Base-by-base conservation (phyloP, 2,888 invertebrate genomes). In the Cataglyphis altisquamis region DNA sequence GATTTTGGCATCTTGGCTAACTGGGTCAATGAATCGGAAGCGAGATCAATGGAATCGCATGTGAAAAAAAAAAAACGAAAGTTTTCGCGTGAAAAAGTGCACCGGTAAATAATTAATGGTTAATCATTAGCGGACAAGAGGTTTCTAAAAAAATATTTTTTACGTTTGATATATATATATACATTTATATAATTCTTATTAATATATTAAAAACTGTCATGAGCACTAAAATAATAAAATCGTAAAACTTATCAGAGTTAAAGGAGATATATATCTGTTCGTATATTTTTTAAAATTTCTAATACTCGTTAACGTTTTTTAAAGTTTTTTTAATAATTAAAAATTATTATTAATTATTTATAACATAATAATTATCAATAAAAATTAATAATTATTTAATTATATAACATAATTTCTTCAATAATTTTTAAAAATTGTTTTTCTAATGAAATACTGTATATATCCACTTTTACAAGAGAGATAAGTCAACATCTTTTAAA, bases 1-100 rank as follows among this genome's bases (percentile, higher is more conserved):
- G 66, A 77, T 77, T 77, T 77, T 66, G 64, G 75, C 75, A 52
- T 66, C 52, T 36, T 25, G 3, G 18, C 48, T 74, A 41, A 45
- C 55, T 64, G 36, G 25, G 52, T 39, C 75, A 62, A 32, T 75
- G 75, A 55, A 75, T 64, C 64, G 63, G 21, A 36, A 75, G 64
- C 39, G 10, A 55, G 64, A 66, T 64, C 75, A n/a, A 66, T 39
- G 39, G 60, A 63, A 74, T 75, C 74, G 36, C 21, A 48, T 48
- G 32, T 10, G 18, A 36, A 36, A 6, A 36, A 25, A 60, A 73
- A 63, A 75, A 12, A 73, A 29, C 60, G n/a, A 29, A 73, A 73
- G 41, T 73, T 62, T 45, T 73, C 29, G n/a, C 15, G 3, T 41
- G n/a, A 73, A n/a, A 41, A 25, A 29, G 0, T 29, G 32, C 21